phyloP scores from a whole-genome alignment of 1,140 invertebrate species.

The Cotesia glomerata region DNA sequence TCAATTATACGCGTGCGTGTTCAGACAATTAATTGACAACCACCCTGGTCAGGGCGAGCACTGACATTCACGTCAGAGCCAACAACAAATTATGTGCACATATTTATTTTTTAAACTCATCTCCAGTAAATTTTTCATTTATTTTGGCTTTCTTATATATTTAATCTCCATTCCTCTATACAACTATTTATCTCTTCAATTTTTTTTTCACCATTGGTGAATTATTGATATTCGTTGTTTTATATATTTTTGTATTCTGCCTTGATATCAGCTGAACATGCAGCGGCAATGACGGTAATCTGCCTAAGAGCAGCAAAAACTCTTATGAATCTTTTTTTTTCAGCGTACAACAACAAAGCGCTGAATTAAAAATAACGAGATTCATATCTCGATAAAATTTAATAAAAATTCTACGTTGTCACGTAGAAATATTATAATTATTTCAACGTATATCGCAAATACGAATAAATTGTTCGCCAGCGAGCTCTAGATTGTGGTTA shows the following conservation, averaged over 20 bases:
- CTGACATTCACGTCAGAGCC: slow-evolving; percentile 50
- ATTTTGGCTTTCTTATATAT: not conserved
- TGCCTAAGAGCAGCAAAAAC: too few relatives aligned
- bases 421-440: slow-evolving; percentile 23
- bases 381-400: slow-evolving; percentile 56
- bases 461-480: slow-evolving; percentile 53
- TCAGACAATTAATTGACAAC: slow-evolving; percentile 20
- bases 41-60: slow-evolving; percentile 36
- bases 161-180: too few relatives aligned
- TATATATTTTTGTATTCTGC: too few relatives aligned
- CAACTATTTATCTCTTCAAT: too few relatives aligned
- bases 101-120: not conserved
- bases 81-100: slow-evolving; percentile 36
- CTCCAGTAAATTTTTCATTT: not conserved
- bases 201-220: too few relatives aligned
- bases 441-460: slow-evolving; percentile 59
- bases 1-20: not conserved
- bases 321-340: too few relatives aligned
- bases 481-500: slow-evolving; percentile 42
- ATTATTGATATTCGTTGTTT: too few relatives aligned
- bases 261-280: too few relatives aligned
- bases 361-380: slow-evolving; percentile 58
- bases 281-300: too few relatives aligned
- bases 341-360: slow-evolving; percentile 7
- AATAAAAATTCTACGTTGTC: slow-evolving; percentile 13